These are phyloP conservation scores for Habrosyne pyritoides DNA, from an alignment of 2,888 invertebrate genomes.

Conservation along the genomic window DNA sequence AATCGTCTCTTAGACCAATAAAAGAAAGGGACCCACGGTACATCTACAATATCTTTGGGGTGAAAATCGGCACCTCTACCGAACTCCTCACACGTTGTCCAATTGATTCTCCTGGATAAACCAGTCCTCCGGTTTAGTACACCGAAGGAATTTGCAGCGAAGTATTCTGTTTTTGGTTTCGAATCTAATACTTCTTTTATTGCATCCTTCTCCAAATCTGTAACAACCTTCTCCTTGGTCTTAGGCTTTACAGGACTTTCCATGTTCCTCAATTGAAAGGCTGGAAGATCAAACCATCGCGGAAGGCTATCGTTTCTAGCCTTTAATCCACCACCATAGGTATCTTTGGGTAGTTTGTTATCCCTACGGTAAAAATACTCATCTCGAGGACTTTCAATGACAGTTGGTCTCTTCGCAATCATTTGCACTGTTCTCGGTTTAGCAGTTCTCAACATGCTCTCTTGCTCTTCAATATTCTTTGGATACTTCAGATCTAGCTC, in stretches of 20 bases:
- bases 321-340: not conserved
- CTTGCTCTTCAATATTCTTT: constrained; percentile 20
- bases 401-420: not conserved
- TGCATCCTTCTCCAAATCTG: not conserved
- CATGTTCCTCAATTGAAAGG: constrained; percentile 34
- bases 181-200: not conserved
- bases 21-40: constrained; percentile 65
- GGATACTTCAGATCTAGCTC: constrained; percentile 31
- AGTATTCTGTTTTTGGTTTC: constrained; percentile 15
- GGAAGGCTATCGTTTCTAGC: constrained; percentile 16
- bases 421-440: not conserved
- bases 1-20: constrained; percentile 45
- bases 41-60: constrained; percentile 54
- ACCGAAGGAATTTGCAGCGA: constrained; percentile 24
- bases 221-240: not conserved
- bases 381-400: constrained; percentile 20
- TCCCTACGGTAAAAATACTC: constrained; percentile 12
- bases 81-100: constrained; percentile 64
- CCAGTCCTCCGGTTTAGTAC: constrained; percentile 9
- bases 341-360: not conserved
- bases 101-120: constrained; percentile 25
- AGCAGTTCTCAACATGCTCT: constrained; percentile 16
- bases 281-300: constrained; percentile 34
- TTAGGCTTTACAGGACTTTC: not conserved
- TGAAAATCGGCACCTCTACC: constrained; percentile 46